Evolutionary conservation across 2,113 vertebrate genomes (phyloP), one percentile per base, ranked within the genome.

Genomic region (Balaeniceps rex): DNA sequence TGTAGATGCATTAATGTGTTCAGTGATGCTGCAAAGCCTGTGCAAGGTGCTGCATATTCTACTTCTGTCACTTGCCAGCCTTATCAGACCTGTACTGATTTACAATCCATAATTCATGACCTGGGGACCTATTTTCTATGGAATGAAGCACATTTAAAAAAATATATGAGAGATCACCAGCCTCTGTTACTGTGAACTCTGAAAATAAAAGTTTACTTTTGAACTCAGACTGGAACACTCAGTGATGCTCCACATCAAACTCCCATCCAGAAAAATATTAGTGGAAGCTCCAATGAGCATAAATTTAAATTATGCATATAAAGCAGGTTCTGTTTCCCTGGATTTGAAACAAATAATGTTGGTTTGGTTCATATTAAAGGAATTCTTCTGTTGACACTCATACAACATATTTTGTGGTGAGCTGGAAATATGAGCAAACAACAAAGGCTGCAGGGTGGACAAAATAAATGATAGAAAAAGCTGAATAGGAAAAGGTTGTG

Each of bases 131-230:
- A 54, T 81, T 76, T 94, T 75, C 25, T 68, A 52, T 47, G 64
- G 55, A 92, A 79, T 15, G 12, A 84, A 75, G 14, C 54, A 31
- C 33, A 36, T 34, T 70, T 29, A 1, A 34, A 83, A 84, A 77
- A 85, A 80, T 10, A 51, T 44, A 55, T n/a, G 14, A 8, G 72
- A 76, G 36, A n/a, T 55, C 11, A 21, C 68, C 28, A 26, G 4
- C 92, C n/a, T 75, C 14, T 81, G 87, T 90, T 93, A 26, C 94
- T 90, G 85, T 72, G 64, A 94, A 68, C 23, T 91, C 77, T 90
- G 65, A 81, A 90, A 93, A 94, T 68, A 81, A 60, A 93, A 46
- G 34, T 84, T 84, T 26, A 6, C 22, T 47, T 40, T 16, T 68
- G 61, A 91, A 87, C 68, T 89, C 83, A 34, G 55, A 11, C 46